These are phyloP conservation scores for Artemisiospiza belli DNA, from an alignment of 2,113 vertebrate species.

Conservation along the genomic window DNA sequence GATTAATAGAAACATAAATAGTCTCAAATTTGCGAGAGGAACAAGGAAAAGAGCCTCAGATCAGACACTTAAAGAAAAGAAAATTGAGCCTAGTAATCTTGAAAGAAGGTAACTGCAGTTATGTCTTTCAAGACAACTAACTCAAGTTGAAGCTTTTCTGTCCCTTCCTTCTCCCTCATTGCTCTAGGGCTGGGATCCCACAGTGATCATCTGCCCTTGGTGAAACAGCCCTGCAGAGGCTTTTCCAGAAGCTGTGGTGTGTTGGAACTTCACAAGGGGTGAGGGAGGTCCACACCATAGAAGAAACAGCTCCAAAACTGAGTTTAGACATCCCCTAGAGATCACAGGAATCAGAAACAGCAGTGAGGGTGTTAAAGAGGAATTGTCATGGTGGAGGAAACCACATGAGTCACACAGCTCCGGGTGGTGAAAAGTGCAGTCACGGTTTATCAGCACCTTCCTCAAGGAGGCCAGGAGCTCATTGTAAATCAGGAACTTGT, in stretches of 20 bases:
- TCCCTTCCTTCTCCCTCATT: neutral
- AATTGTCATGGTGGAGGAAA: neutral
- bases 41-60: neutral
- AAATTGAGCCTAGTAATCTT: neutral
- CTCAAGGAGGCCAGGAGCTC: neutral
- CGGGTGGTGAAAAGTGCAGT: neutral
- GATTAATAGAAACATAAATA: neutral
- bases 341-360: neutral
- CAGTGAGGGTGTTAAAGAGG: neutral
- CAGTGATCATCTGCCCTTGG: neutral
- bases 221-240: neutral
- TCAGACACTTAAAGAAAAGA: neutral
- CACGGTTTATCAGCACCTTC: neutral
- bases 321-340: neutral
- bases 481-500: neutral
- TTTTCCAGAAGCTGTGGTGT: neutral
- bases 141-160: neutral
- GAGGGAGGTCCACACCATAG: neutral
- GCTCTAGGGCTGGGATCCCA: neutral
- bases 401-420: neutral
- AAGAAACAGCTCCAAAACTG: neutral
- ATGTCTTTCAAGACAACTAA: neutral
- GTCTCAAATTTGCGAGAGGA: neutral
- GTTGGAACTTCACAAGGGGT: neutral
- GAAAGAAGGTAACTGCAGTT: neutral